Percentiles rank a stretch among this genome's conserved stretches.
Evolutionary conservation across 1,140 invertebrate genomes (phyloP).

Genomic region (Magallana gigas): DNA sequence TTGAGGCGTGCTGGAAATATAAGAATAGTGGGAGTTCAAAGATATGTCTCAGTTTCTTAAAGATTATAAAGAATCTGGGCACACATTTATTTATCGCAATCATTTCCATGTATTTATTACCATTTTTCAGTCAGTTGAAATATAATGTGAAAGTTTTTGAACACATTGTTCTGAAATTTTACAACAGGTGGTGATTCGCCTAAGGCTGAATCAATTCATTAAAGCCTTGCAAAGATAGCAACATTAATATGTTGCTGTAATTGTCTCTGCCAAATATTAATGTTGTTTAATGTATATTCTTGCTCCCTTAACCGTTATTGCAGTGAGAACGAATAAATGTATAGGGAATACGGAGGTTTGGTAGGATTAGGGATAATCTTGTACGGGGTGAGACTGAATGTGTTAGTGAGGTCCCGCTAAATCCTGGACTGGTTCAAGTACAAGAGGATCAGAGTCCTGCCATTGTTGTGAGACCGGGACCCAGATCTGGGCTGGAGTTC

Average conservation of each 20-base stretch:
- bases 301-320: neutral
- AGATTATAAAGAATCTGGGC: neutral
- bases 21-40: constrained; percentile 7
- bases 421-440: neutral
- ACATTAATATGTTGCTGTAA: too few relatives aligned
- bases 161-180: too few relatives aligned
- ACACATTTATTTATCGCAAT: neutral
- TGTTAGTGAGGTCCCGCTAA: neutral
- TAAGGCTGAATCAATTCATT: too few relatives aligned
- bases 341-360: neutral
- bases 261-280: too few relatives aligned
- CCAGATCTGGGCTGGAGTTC: constrained; percentile 3
- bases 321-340: neutral
- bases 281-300: too few relatives aligned
- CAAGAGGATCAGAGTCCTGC: neutral
- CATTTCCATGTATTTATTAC: neutral
- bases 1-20: neutral
- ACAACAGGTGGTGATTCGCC: too few relatives aligned
- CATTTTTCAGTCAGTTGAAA: too few relatives aligned
- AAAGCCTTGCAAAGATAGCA: too few relatives aligned
- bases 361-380: constrained; percentile 10
- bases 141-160: too few relatives aligned
- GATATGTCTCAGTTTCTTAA: neutral
- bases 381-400: neutral
- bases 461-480: neutral